Evolutionary conservation across 2,797 vertebrate genomes (phyloP).

Genomic region (Enteromius radiatus): DNA sequence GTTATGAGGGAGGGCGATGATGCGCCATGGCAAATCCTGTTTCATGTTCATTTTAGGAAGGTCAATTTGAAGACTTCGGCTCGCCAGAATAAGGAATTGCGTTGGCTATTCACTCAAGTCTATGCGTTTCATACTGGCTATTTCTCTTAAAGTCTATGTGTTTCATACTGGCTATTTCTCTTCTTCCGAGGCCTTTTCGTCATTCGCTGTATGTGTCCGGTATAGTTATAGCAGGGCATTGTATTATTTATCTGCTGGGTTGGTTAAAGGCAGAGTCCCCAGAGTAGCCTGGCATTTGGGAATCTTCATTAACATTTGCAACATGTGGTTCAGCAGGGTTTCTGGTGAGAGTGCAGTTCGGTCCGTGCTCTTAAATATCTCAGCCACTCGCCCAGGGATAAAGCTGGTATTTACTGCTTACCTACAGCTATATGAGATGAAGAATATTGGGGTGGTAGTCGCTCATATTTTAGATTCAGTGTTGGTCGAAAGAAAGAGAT

Average conservation of each 20-base stretch:
- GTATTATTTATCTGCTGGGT: conserved; percentile 66
- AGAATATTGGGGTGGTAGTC: conserved; percentile 47
- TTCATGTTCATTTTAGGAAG: conserved; percentile 34
- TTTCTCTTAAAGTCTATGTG: conserved; percentile 16
- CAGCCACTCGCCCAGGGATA: conserved; percentile 40
- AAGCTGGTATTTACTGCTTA: conserved; percentile 59
- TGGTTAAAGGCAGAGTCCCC: conserved; percentile 69
- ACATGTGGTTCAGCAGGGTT: conserved; percentile 69
- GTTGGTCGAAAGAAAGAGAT: conserved; percentile 24
- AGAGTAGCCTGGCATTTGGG: conserved; percentile 69
- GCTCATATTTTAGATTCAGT: conserved; percentile 42
- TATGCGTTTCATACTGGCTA: conserved; percentile 36
- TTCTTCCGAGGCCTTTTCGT: conserved; percentile 12
- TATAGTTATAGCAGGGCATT: conserved; percentile 53
- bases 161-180: conserved; percentile 35
- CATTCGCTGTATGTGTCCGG: conserved; percentile 49
- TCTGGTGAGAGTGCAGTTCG: conserved; percentile 57
- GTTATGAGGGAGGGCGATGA: background rate
- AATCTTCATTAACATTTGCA: conserved; percentile 74
- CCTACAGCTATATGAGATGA: conserved; percentile 58
- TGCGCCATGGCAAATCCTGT: background rate
- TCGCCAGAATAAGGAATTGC: background rate
- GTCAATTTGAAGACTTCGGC: conserved; percentile 8
- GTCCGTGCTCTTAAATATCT: conserved; percentile 63
- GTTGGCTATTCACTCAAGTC: background rate